Percentiles rank a stretch among this genome's conserved stretches.
Conservation (phyloP, 2,888 invertebrate genomes). For the Microctonus aethiopoides region DNA sequence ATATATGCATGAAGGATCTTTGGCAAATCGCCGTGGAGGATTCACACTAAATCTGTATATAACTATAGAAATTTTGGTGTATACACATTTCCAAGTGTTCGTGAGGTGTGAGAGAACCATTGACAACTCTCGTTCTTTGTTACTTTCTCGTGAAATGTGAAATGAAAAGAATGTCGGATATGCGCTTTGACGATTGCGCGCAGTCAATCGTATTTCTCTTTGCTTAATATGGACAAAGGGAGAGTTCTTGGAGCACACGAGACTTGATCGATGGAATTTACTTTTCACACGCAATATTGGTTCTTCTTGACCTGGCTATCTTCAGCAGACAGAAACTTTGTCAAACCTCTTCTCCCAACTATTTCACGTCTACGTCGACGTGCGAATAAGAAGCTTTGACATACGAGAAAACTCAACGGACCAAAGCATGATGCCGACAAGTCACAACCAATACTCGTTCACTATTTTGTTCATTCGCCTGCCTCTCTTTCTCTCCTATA, state of each 20-base stretch:
- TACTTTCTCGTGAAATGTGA: neutral
- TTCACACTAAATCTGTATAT: too few relatives aligned
- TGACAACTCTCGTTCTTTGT: too few relatives aligned
- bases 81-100: too few relatives aligned
- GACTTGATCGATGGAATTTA: neutral
- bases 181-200: neutral
- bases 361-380: conserved; percentile 12
- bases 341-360: conserved; percentile 16
- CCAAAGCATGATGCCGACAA: neutral
- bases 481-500: too few relatives aligned
- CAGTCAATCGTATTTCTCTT: neutral
- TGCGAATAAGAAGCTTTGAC: conserved; percentile 1
- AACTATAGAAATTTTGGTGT: too few relatives aligned
- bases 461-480: neutral
- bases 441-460: neutral
- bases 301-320: neutral
- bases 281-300: conserved; percentile 20
- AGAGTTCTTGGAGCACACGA: conserved; percentile 2
- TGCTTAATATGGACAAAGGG: conserved; percentile 1
- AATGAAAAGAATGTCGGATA: neutral
- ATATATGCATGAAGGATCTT: conserved; percentile 1
- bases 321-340: conserved; percentile 8
- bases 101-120: too few relatives aligned
- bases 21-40: conserved; percentile 11
- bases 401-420: neutral